phyloP scores from a whole-genome alignment of 2,113 vertebrate species.

The Otis tarda region DNA sequence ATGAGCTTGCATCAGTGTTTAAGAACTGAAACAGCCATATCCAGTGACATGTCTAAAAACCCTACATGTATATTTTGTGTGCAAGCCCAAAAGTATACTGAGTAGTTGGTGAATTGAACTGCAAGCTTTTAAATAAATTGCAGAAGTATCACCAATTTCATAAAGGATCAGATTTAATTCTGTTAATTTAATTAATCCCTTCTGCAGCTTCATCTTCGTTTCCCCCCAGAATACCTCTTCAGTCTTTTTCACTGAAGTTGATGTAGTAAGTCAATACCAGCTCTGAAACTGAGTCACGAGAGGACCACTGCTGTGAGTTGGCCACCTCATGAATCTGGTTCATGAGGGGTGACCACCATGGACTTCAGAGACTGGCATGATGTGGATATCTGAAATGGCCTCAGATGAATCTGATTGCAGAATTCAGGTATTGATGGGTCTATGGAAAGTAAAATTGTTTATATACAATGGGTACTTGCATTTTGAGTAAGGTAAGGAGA shows the following conservation, averaged over 20 bases:
- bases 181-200: background rate
- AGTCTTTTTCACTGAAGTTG: background rate
- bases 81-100: background rate
- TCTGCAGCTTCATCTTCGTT: background rate
- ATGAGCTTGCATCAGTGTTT: background rate
- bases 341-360: background rate
- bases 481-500: background rate
- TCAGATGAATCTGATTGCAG: background rate
- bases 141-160: background rate
- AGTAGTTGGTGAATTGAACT: background rate
- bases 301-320: background rate
- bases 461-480: rapidly evolving
- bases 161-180: background rate
- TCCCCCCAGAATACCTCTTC: background rate
- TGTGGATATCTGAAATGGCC: background rate
- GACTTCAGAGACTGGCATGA: background rate
- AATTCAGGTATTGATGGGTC: background rate
- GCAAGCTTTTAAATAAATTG: background rate
- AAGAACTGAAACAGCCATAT: background rate
- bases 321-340: background rate
- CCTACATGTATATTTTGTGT: background rate
- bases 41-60: background rate
- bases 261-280: background rate
- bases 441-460: background rate
- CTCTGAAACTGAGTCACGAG: background rate